Base-by-base conservation (phyloP, 2,888 invertebrate genomes). In the Brachyptera risi region DNA sequence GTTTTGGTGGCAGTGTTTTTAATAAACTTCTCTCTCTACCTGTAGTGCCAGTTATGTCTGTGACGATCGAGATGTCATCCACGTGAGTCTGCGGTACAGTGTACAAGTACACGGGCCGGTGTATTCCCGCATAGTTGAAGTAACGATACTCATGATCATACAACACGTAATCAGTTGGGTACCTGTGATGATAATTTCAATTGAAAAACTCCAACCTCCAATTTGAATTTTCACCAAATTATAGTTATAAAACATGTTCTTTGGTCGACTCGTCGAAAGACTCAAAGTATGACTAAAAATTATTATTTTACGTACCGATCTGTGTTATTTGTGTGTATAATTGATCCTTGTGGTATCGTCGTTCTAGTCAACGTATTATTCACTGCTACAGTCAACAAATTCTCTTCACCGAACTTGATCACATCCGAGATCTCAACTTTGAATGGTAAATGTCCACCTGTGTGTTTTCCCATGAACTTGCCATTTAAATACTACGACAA, bases 361-460 rank as follows among this genome's bases (percentile, higher is more conserved):
- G 74, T 68, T 9, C 76, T 75, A 9, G 76, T 77, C 11, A 84
- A 73, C 0, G 83, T 83, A 68, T 83, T 84, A 71, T 84, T 83
- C 4, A 83, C 73, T 4, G 82, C 83, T 1, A 84, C 78, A 0
- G 81, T 80, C 13, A 83, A 62, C 9, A 73, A 61, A 65, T 76
- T 76, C n/a, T 63, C 49, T 15, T 62, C 15, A 26, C 63, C 68
- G 5, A 40, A 27, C 61, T 68, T 71, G 0, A 79, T 61, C 24
- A 67, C 60, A 3, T 69, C 60, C 2, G 76, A 75, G 15, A 83
- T 72, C 23, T 80, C 79, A 49, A 74, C 73, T 68, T 80, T 77
- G 69, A 85, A 84, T 1, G 84, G 84, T 40, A 84, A 70, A 71
- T 85, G 83, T 1, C 84, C 84, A 7, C 84, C 83, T 17, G 72